Base-by-base conservation (phyloP, 1,140 invertebrate genomes). In the Leguminivora glycinivorella region DNA sequence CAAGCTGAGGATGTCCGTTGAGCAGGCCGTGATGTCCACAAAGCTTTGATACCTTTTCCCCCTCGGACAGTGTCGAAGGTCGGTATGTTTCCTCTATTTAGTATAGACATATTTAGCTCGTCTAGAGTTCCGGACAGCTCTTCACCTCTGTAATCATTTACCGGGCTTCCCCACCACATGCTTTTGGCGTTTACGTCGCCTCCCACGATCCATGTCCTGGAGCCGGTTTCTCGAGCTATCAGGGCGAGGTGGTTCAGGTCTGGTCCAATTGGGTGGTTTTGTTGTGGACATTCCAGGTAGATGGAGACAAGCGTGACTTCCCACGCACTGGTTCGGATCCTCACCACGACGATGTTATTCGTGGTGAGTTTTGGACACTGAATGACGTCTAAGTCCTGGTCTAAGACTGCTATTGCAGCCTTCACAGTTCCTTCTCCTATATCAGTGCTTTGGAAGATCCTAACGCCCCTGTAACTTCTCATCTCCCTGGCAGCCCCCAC, bases 161-260 rank as follows among this genome's bases (percentile, higher is more conserved):
- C 24, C 0, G n/a, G 7, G 31, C 77, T 72, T 0, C 72, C 74
- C 78, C 78, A 79, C 75, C 72, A 75, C 0, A 29, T 19, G 34
- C 71, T 72, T 24, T 70, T 70, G 0, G 74, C 72, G 12, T 79
- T 79, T 0, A 25, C n/a, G 24, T 79, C 77, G 0, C 77, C 77
- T n/a, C 77, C 19, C 0, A 76, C 34, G 0, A 72, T 0, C n/a
- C 14, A 34, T 6, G 2, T n/a, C 2, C 0, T 47, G 1, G n/a
- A n/a, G 2, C 40, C 40, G 2, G 22, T 1, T 0, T 0, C 2
- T 2, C 71, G 24, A 1, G 24, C n/a, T n/a, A n/a, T n/a, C n/a
- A 58, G 3, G n/a, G 56, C 31, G 0, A 71, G n/a, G 2, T 70
- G 56, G 0, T 67, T 60, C 34, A 74, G 29, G 68, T 74, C 0